Evolutionary conservation across 2,113 vertebrate species (phyloP).

Genomic region (Loxodonta africana): DNA sequence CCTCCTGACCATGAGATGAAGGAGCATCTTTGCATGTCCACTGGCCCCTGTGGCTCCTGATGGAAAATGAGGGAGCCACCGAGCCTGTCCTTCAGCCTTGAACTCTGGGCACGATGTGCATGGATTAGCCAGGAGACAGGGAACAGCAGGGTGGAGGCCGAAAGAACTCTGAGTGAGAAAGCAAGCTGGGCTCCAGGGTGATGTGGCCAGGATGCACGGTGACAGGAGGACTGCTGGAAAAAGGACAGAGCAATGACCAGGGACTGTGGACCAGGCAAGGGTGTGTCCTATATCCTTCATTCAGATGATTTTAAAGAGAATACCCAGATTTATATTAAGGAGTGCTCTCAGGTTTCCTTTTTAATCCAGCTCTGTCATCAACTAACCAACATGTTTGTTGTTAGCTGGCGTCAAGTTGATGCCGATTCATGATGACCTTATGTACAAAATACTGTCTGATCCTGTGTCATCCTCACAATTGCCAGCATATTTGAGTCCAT

Average conservation of each 20-base stretch:
- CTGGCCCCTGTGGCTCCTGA: background rate
- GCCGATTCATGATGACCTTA: background rate
- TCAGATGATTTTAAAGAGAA: background rate
- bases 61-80: background rate
- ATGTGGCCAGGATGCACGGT: background rate
- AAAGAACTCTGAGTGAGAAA: background rate
- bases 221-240: rapidly evolving
- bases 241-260: background rate
- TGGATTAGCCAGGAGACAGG: background rate
- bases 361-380: background rate
- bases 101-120: too few species aligned
- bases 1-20: background rate
- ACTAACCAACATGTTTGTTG: background rate
- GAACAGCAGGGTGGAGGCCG: background rate
- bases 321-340: background rate
- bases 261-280: background rate
- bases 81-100: background rate
- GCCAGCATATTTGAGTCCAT: background rate
- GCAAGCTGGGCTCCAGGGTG: background rate
- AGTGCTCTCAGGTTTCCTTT: background rate
- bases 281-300: background rate
- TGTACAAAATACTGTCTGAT: background rate
- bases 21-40: background rate
- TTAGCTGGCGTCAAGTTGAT: background rate
- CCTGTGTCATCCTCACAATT: background rate